Evolutionary conservation across 2,113 vertebrate genomes (phyloP), one percentile per base, ranked within the genome.

Genomic region (Dendrocopos noguchii): DNA sequence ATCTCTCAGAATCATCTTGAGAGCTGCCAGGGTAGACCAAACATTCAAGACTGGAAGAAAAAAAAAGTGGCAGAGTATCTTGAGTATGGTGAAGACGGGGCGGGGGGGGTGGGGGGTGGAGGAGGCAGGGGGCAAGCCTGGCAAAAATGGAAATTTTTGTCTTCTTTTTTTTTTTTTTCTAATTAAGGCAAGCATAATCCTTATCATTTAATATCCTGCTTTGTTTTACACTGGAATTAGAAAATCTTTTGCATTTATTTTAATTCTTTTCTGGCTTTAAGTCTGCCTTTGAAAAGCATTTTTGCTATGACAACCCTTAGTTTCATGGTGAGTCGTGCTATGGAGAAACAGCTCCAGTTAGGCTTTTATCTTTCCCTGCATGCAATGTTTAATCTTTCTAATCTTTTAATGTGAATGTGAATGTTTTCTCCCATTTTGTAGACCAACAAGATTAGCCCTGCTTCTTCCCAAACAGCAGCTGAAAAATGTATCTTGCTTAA

Each of bases 401-500:
- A 96, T 95, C 78, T 94, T 80, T 77, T 90, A 77, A 84, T 77
- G 84, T 79, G 85, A 95, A 87, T 95, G 68, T 93, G 85, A 95
- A 87, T 95, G 68, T 93, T 88, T 95, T 90, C 79, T 96, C 84
- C 66, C 10, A 71, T 94, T 97, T 96, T 97, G 63, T 80, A 95
- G 95, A 91, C 27, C 89, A 87, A 60, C 22, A 83, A 80, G 56
- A 72, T 92, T 89, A 93, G 34, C 86, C 57, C 78, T 31, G 36
- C 92, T 92, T 88, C 70, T 88, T 82, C 94, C 91, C 80, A 87
- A 91, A 75, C 66, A 92, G 56, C 39, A 34, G n/a, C 22, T 84
- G 56, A 68, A 56, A 92, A 75, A 70, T 25, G 11, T 47, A 19
- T 56, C 86, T 78, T 66, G 12, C 39, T 77, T 67, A 39, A 34